phyloP scores from a whole-genome alignment of 53 echinoderm and acorn worm species.

The Crossaster papposus region DNA sequence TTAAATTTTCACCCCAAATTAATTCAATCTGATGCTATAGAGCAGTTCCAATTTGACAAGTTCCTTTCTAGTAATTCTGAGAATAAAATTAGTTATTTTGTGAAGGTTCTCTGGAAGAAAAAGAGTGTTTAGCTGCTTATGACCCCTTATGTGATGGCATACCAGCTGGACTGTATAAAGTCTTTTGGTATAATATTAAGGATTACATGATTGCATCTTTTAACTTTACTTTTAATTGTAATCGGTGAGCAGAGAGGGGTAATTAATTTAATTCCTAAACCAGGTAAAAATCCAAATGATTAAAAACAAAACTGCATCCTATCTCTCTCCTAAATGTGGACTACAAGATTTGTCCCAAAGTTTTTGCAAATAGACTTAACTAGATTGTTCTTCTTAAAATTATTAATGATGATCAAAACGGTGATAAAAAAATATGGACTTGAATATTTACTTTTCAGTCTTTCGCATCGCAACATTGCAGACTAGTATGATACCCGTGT shows the following conservation, averaged over 20 bases:
- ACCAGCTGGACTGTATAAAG: conserved; percentile 64
- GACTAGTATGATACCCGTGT: too few species aligned
- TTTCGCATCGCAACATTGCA: too few species aligned
- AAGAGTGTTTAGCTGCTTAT: conserved; percentile 57
- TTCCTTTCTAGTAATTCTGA: neutral
- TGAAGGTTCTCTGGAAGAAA: conserved; percentile 43
- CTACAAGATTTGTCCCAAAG: conserved; percentile 65
- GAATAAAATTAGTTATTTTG: conserved; percentile 13
- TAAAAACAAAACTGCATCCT: conserved; percentile 67
- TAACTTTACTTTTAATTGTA: conserved; percentile 55
- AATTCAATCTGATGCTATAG: neutral
- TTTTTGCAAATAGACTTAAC: conserved; percentile 54
- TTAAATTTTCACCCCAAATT: conserved; percentile 19
- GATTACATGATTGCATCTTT: conserved; percentile 44
- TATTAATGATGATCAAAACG: conserved; percentile 62
- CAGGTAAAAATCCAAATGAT: conserved; percentile 43
- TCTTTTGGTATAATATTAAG: conserved; percentile 59
- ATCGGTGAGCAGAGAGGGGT: conserved; percentile 59
- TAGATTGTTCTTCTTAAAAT: conserved; percentile 41
- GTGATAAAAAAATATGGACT: conserved; percentile 54
- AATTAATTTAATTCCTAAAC: conserved; percentile 65
- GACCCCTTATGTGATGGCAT: conserved; percentile 71
- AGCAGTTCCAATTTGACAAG: conserved; percentile 1
- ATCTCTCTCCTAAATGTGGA: conserved; percentile 73
- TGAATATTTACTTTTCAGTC: too few species aligned